These are phyloP conservation scores for Strigamia crassipes DNA, from an alignment of 2,888 invertebrate species.

Conservation along the genomic window DNA sequence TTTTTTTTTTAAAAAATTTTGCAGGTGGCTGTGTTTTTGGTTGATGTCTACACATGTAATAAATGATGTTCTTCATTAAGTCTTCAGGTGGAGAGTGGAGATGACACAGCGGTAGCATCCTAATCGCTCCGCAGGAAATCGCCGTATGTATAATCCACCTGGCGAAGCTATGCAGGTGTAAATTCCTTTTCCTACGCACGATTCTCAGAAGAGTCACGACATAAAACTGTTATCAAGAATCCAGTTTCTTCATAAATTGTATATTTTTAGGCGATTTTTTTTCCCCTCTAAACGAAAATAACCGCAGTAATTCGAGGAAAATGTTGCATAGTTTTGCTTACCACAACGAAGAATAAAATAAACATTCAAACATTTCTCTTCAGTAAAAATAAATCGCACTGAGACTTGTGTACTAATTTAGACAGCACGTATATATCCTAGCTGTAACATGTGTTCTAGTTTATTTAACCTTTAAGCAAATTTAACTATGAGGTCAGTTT, in stretches of 20 bases:
- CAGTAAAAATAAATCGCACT: background rate
- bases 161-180: constrained; percentile 1
- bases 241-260: background rate
- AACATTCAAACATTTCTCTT: background rate
- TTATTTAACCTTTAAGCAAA: background rate
- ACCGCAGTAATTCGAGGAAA: constrained; percentile 6
- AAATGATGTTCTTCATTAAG: constrained; percentile 27
- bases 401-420: background rate
- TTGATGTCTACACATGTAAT: background rate
- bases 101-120: constrained; percentile 33
- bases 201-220: background rate
- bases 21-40: constrained; percentile 15
- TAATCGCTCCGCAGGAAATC: constrained; percentile 23
- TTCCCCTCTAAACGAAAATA: background rate
- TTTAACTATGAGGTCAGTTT: constrained; percentile 2
- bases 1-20: too few species aligned
- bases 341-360: background rate
- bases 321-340: background rate
- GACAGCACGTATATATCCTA: background rate
- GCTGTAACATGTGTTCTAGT: background rate
- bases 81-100: constrained; percentile 14
- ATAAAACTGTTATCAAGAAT: constrained; percentile 17
- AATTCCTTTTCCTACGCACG: background rate
- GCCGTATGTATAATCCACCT: background rate
- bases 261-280: background rate